phyloP scores from a whole-genome alignment of 2,797 vertebrate species.

The Momotus momota region DNA sequence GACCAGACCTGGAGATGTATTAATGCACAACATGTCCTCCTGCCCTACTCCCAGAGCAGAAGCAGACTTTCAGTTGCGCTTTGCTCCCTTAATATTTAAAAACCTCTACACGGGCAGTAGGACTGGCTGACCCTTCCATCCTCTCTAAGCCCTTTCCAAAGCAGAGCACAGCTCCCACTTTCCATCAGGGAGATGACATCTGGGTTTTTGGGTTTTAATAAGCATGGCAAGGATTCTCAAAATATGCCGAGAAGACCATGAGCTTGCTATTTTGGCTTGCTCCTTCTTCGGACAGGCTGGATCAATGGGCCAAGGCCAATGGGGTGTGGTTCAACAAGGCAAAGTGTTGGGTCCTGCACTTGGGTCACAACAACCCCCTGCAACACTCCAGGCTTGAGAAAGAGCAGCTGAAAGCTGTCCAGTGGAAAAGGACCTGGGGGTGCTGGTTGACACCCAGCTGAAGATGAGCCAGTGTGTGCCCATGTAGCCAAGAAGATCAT shows the following conservation, averaged over 20 bases:
- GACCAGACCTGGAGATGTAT: not conserved
- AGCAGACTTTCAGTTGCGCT: not conserved
- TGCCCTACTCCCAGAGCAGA: not conserved
- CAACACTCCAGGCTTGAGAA: not conserved
- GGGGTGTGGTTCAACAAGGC: not conserved
- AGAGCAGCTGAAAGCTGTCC: not conserved
- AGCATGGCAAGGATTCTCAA: not conserved
- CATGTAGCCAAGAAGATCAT: not conserved
- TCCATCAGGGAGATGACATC: not conserved
- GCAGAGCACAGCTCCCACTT: not conserved
- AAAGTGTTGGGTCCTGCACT: not conserved
- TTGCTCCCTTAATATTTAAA: not conserved
- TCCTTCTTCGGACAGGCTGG: not conserved
- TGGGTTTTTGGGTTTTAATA: accelerated
- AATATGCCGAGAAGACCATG: accelerated
- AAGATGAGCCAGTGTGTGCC: not conserved
- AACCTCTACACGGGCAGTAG: not conserved
- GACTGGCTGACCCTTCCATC: not conserved
- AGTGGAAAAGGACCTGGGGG: not conserved
- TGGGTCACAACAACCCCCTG: not conserved
- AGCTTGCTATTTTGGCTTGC: not conserved
- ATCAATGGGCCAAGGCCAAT: not conserved
- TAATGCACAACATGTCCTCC: not conserved
- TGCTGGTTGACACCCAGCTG: not conserved
- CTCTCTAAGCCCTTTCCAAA: not conserved